These are phyloP conservation scores for Ondatra zibethicus DNA, from an alignment of 2,113 vertebrate species.

Conservation along the genomic window DNA sequence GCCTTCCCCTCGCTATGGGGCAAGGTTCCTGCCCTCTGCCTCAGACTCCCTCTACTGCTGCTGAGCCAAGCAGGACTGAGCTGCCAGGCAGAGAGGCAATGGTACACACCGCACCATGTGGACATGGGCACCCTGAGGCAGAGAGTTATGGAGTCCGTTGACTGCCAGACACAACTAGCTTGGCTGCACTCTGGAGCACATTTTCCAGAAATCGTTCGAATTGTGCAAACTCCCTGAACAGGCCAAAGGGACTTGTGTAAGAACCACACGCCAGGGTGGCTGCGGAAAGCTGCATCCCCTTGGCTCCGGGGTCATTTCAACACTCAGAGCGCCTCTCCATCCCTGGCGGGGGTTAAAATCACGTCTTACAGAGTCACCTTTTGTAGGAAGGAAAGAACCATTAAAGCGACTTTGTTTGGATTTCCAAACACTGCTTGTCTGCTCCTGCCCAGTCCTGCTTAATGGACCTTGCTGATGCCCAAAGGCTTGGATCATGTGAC, in stretches of 20 bases:
- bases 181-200: not conserved
- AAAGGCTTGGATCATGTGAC: not conserved
- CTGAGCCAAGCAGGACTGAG: not conserved
- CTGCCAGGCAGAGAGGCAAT: too few relatives aligned
- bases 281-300: not conserved
- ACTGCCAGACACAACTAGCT: not conserved
- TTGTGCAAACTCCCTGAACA: slow-evolving; percentile 19
- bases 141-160: not conserved
- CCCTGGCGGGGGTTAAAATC: not conserved
- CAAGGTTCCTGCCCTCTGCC: not conserved
- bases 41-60: too few relatives aligned
- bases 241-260: slow-evolving; percentile 53
- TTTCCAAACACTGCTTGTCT: slow-evolving; percentile 41
- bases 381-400: not conserved
- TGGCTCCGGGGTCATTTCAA: slow-evolving; percentile 16
- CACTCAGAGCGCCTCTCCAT: not conserved
- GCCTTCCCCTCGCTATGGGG: not conserved
- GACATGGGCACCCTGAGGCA: not conserved
- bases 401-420: not conserved
- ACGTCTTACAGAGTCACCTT: not conserved
- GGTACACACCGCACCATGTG: not conserved
- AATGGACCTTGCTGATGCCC: not conserved
- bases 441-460: not conserved
- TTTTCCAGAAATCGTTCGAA: not conserved
- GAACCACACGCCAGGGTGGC: not conserved